phyloP scores from a whole-genome alignment of 2,888 invertebrate species.

The Nineta flava region DNA sequence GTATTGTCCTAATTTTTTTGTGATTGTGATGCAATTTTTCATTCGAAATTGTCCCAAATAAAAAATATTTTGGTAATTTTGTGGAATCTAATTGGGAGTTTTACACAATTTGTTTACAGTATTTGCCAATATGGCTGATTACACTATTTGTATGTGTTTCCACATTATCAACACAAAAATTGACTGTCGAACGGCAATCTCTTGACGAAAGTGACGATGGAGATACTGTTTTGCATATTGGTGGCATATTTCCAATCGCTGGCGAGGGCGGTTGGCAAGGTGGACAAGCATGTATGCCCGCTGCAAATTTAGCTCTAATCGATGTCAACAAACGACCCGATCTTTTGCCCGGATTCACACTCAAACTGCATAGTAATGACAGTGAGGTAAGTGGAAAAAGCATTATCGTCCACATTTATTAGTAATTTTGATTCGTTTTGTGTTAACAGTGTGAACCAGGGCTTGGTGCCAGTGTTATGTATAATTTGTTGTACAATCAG shows the following conservation, averaged over 20 bases:
- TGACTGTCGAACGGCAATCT: conserved; percentile 6
- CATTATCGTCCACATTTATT: background rate
- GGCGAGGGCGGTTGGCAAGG: conserved; percentile 98
- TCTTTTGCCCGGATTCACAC: conserved; percentile 78
- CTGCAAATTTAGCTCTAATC: conserved; percentile 87
- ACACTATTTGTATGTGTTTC: conserved; percentile 18
- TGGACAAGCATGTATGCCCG: conserved; percentile 95
- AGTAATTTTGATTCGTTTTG: background rate
- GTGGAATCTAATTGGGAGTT: too few relatives aligned
- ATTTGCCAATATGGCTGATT: conserved; percentile 27
- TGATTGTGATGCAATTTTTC: too few relatives aligned
- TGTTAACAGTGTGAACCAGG: conserved; percentile 88
- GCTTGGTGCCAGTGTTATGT: conserved; percentile 94
- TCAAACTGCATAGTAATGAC: conserved; percentile 87
- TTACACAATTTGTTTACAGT: conserved; percentile 22
- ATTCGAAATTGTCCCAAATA: too few relatives aligned
- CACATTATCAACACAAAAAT: conserved; percentile 11
- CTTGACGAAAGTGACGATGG: conserved; percentile 24
- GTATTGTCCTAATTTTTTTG: too few relatives aligned
- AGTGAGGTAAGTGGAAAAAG: conserved; percentile 88
- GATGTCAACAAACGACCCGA: conserved; percentile 85
- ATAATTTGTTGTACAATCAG: conserved; percentile 90
- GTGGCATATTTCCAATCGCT: conserved; percentile 94
- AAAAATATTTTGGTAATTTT: too few relatives aligned
- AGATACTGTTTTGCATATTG: conserved; percentile 77